Evolutionary conservation across 2,797 vertebrate species (phyloP).

Genomic region (Discoglossus pictus): DNA sequence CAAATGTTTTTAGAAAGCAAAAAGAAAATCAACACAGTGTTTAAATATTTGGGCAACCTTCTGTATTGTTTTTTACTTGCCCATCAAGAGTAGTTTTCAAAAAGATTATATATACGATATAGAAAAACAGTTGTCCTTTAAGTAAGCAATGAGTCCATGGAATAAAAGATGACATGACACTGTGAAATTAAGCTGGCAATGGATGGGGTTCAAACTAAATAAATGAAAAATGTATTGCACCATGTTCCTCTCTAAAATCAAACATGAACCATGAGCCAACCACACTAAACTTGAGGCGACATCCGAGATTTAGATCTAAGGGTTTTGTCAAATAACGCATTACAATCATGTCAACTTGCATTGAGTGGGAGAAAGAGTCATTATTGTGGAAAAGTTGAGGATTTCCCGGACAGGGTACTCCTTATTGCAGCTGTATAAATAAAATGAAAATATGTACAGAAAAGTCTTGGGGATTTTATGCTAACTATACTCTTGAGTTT

Average conservation of each 20-base stretch:
- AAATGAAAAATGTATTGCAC: neutral
- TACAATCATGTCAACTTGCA: neutral
- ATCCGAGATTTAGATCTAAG: slow-evolving; percentile 6
- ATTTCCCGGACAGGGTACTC: neutral
- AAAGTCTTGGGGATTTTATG: neutral
- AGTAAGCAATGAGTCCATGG: too few species aligned
- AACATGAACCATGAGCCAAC: too few species aligned
- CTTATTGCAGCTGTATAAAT: slow-evolving; percentile 13
- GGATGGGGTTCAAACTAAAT: neutral
- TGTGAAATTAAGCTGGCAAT: too few species aligned
- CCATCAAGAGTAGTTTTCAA: too few species aligned
- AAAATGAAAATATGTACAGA: neutral
- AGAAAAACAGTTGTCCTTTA: too few species aligned
- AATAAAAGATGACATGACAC: too few species aligned
- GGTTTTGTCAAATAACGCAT: neutral
- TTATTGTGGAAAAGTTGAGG: slow-evolving; percentile 12
- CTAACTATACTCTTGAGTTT: neutral
- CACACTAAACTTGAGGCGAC: slow-evolving; percentile 3
- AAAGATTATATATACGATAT: too few species aligned
- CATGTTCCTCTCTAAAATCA: too few species aligned
- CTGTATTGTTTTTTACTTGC: too few species aligned
- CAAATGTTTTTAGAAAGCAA: too few species aligned
- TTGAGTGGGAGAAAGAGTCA: neutral
- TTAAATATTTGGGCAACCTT: too few species aligned
- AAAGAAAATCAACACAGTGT: too few species aligned